Evolutionary conservation across 30 jellyfish, hydroid and myxozoan genomes (phyloP).

Genomic region (Morbakka virulenta): DNA sequence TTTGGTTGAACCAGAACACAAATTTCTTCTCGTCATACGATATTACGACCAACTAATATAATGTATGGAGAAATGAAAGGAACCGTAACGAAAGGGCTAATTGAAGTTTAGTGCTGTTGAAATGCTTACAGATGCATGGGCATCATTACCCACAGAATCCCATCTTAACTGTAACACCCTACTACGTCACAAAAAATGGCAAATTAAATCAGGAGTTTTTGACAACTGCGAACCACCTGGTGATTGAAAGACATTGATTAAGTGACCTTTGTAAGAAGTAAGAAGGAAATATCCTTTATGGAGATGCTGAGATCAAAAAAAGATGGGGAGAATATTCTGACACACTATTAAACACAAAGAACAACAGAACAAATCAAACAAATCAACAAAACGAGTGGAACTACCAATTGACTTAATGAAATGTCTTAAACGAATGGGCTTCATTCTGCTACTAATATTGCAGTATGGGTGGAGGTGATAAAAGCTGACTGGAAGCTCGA

Average conservation of each 20-base stretch:
- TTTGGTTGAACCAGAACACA: background rate
- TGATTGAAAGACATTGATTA: too few relatives aligned
- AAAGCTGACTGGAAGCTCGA: constrained; percentile 31
- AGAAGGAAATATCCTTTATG: too few relatives aligned
- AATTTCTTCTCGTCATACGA: constrained; percentile 23
- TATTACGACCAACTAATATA: constrained; percentile 19
- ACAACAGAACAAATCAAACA: too few relatives aligned
- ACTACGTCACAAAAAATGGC: constrained; percentile 36
- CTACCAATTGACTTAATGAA: too few relatives aligned
- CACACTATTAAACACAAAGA: too few relatives aligned
- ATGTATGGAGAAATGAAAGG: constrained; percentile 37
- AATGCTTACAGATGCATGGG: constrained; percentile 54
- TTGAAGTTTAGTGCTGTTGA: constrained; percentile 20
- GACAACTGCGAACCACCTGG: constrained; percentile 45
- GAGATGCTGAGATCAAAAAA: too few relatives aligned
- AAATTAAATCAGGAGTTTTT: constrained; percentile 19
- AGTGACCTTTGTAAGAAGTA: too few relatives aligned
- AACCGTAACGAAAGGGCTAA: background rate
- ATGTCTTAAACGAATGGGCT: constrained; percentile 26
- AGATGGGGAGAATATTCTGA: too few relatives aligned
- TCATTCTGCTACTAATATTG: constrained; percentile 45
- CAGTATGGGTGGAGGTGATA: constrained; percentile 10
- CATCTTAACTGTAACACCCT: constrained; percentile 51
- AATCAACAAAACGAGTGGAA: too few relatives aligned
- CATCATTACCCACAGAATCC: constrained; percentile 44